Evolutionary conservation across 2,113 vertebrate species (phyloP), one percentile per base, ranked within the genome.

Genomic region (Myrmecophaga tridactyla): DNA sequence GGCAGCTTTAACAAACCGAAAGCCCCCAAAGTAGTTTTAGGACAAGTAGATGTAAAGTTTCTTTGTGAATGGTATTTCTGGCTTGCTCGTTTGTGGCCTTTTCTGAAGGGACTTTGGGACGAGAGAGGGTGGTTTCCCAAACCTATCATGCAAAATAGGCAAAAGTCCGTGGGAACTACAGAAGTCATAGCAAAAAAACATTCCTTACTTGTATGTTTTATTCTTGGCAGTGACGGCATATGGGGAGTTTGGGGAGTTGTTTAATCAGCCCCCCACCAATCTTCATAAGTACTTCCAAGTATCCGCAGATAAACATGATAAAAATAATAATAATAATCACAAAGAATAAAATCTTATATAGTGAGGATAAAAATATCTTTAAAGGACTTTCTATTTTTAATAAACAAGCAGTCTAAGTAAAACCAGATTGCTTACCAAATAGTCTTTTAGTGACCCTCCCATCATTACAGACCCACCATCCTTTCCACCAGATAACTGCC

Each of bases 371-470:
- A 65, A 75, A 46, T 25, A n/a, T 70, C 31, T 39, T 81, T 73
- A 43, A 31, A 77, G n/a, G 76, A 29, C 21, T 43, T 87, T 58
- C 27, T 94, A 31, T 83, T 97, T 87, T 96, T 60, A 83, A 67
- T 34, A 76, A 77, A 90, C 51, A 65, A 90, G 70, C 72, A 88
- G 69, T 34, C 27, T 15, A 83, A 67, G 27, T 63, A 46, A 82
- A 92, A 77, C 77, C 31, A 90, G 7, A n/a, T 3, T n/a, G 58
- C 18, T 90, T 70, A 41, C 48, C 36, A 13, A 3, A 65, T 36
- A 56, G 29, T 70, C 8, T 51, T 46, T 60, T 17, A 43, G 51
- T 70, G 78, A 85, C 53, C 5, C 15, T 23, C 8, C 13, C 39
- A 48, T 43, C 15, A 39, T 84, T 62, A 11, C 43, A 65, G 41